phyloP scores from a whole-genome alignment of 2,888 invertebrate genomes.

The Selenia dentaria region DNA sequence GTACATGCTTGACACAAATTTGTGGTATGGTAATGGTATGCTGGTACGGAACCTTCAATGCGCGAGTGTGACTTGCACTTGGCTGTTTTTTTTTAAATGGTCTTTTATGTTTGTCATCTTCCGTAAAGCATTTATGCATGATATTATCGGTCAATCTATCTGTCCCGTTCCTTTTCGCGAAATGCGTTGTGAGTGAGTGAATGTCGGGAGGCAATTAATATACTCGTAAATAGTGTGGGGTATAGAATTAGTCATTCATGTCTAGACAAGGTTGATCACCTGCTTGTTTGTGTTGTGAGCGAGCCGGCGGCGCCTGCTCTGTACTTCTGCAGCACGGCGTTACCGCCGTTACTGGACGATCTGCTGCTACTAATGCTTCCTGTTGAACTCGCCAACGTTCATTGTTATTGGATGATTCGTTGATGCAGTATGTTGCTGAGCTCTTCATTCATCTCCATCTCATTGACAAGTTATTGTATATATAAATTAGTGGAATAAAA shows the following conservation, averaged over 20 bases:
- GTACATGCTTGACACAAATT: no score
- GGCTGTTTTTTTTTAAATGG: no score
- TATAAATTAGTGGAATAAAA: no score
- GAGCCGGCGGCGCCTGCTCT: conserved; percentile 33
- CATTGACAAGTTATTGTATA: no score
- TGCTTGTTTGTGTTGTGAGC: conserved; percentile 28
- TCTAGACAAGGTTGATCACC: conserved; percentile 54
- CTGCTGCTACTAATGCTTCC: conserved; percentile 1
- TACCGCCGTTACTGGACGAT: conserved; percentile 1
- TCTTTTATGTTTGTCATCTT: no score
- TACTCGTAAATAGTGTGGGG: conserved; percentile 32
- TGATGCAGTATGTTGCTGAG: no score
- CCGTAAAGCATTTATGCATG: no score
- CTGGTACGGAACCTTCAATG: no score
- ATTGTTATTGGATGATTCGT: no score
- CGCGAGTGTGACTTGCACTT: no score
- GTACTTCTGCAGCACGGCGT: conserved; percentile 7
- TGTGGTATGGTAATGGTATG: no score
- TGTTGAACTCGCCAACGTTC: not conserved
- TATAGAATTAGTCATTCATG: conserved; percentile 44
- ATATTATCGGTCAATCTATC: conserved; percentile 11
- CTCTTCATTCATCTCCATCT: no score
- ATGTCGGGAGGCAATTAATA: conserved; percentile 16
- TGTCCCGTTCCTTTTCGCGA: conserved; percentile 10
- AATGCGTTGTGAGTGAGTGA: conserved; percentile 5